A percentile compares a stretch with the other conserved stretches of the same genome.
Evolutionary conservation across 2,888 invertebrate genomes (phyloP).

Genomic region (Hylaea fasciaria): DNA sequence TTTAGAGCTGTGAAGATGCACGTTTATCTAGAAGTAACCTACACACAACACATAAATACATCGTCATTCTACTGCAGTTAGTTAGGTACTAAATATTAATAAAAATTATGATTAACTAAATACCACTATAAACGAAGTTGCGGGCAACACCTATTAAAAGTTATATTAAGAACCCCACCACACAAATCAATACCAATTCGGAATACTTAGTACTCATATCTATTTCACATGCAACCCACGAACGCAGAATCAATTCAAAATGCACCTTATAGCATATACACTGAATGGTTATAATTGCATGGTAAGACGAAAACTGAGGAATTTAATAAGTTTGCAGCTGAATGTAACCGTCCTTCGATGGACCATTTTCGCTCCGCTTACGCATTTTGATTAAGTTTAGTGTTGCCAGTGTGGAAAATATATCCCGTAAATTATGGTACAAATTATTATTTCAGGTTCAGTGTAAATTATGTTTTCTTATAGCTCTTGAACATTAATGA

Average conservation of each 20-base stretch:
- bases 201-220: conserved; percentile 18
- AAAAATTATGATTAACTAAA: no score
- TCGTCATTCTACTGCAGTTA: no score
- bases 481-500: no score
- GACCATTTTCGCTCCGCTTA: conserved; percentile 53
- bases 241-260: neutral
- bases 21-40: no score
- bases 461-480: no score
- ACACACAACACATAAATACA: no score
- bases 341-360: conserved; percentile 54
- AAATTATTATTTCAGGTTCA: no score
- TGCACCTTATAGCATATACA: neutral
- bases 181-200: conserved; percentile 13
- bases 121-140: no score
- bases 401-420: conserved; percentile 46
- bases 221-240: conserved; percentile 13
- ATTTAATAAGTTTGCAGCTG: conserved; percentile 49
- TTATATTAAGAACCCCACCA: neutral
- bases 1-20: no score
- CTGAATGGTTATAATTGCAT: conserved; percentile 28
- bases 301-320: conserved; percentile 30
- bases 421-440: neutral
- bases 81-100: no score
- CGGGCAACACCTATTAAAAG: no score
- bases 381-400: conserved; percentile 51